phyloP scores from a whole-genome alignment of 1,140 invertebrate genomes.

The Meloidogyne hapla region DNA sequence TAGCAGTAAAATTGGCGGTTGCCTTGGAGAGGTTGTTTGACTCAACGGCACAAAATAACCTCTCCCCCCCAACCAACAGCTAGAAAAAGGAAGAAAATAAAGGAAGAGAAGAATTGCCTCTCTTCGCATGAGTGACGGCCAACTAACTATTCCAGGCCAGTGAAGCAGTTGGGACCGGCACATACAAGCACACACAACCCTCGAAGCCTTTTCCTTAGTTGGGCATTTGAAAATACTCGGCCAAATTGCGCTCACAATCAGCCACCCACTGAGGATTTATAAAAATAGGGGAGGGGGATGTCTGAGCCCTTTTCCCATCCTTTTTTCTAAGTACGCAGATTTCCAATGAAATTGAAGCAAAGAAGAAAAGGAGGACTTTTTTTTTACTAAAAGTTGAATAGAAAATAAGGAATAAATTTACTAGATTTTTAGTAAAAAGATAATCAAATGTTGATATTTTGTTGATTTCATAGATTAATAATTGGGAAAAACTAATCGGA shows the following conservation, averaged over 20 bases:
- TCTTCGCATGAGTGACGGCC: not conserved
- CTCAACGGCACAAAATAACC: not conserved
- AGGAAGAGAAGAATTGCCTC: not conserved
- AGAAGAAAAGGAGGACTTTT: not conserved
- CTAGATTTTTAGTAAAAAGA: too few species aligned
- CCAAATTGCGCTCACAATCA: conserved; percentile 2
- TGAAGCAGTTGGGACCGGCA: not conserved
- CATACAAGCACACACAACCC: conserved; percentile 4
- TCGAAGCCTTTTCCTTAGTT: not conserved
- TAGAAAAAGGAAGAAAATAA: not conserved
- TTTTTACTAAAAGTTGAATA: not conserved
- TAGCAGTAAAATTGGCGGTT: not conserved
- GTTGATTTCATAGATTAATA: too few species aligned
- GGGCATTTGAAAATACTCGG: conserved; percentile 2
- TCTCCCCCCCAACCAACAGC: not conserved
- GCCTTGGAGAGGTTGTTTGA: not conserved
- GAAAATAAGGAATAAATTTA: not conserved
- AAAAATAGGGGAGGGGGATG: not conserved
- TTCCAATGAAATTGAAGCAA: conserved; percentile 8
- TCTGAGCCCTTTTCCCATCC: conserved; percentile 5
- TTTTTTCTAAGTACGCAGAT: not conserved
- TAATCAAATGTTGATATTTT: too few species aligned
- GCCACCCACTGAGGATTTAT: not conserved
- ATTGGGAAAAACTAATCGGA: too few species aligned
- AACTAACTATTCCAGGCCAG: not conserved